phyloP scores from a whole-genome alignment of 2,888 invertebrate species.

The Ceraclea dissimilis region DNA sequence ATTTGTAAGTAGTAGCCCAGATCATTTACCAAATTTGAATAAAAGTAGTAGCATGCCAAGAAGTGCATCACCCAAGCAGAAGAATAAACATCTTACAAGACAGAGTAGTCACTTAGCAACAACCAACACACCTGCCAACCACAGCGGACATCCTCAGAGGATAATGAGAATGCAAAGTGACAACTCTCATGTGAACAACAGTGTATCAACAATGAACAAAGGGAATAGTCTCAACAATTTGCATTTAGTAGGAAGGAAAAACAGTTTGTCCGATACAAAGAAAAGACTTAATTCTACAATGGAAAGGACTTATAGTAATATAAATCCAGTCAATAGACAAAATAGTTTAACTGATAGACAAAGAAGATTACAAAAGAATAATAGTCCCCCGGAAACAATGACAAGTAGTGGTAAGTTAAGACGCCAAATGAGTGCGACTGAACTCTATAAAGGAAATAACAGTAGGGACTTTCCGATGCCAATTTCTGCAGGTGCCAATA shows the following conservation, averaged over 20 bases:
- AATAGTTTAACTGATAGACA: conserved; percentile 10
- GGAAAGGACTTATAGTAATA: conserved; percentile 20
- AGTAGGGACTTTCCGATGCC: conserved; percentile 41
- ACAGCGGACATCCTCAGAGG: conserved; percentile 34
- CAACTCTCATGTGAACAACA: conserved; percentile 11
- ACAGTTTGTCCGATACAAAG: conserved; percentile 20
- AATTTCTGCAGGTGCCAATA: conserved; percentile 46
- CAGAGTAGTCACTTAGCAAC: conserved; percentile 42
- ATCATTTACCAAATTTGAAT: conserved; percentile 4
- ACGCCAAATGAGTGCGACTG: conserved; percentile 39
- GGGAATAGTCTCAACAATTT: conserved; percentile 24
- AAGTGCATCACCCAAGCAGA: conserved; percentile 27
- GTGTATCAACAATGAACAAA: conserved; percentile 9
- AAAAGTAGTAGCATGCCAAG: conserved; percentile 47
- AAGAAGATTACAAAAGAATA: conserved; percentile 26
- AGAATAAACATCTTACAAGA: conserved; percentile 34
- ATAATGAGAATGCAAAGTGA: conserved; percentile 14
- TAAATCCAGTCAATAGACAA: conserved; percentile 12
- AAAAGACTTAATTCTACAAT: conserved; percentile 9
- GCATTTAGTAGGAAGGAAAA: conserved; percentile 18
- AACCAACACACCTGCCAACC: conserved; percentile 38
- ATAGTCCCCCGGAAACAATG: conserved; percentile 32
- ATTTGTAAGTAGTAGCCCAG: conserved; percentile 27
- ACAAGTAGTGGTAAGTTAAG: conserved; percentile 30
- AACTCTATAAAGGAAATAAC: conserved; percentile 31